These are phyloP conservation scores for Cyaniris semiargus DNA, from an alignment of 2,888 invertebrate genomes.

Conservation along the genomic window DNA sequence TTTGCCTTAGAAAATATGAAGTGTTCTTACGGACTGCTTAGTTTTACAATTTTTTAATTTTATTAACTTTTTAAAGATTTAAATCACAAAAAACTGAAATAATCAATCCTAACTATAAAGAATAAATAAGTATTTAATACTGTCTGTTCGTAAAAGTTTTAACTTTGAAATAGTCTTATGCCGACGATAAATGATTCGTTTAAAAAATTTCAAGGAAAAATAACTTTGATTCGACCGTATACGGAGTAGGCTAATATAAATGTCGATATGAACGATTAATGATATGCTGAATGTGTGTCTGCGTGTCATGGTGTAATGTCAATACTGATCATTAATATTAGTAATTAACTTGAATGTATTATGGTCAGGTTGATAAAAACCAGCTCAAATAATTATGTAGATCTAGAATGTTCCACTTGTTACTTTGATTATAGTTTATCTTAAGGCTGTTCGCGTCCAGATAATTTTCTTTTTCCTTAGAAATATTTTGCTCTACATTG, in stretches of 20 bases:
- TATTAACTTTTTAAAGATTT: neutral
- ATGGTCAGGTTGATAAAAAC: slow-evolving; percentile 10
- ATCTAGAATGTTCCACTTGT: slow-evolving; percentile 28
- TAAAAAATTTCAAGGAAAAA: neutral
- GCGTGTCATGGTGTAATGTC: slow-evolving; percentile 16
- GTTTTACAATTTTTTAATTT: neutral
- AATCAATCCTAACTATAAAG: neutral
- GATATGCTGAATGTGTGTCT: neutral
- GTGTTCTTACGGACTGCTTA: neutral
- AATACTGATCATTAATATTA: slow-evolving; percentile 17
- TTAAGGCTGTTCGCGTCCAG: neutral
- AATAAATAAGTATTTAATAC: neutral
- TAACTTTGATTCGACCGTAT: neutral
- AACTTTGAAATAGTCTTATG: neutral
- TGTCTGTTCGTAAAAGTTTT: neutral
- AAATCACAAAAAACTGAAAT: neutral
- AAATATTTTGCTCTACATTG: neutral
- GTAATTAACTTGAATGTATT: slow-evolving; percentile 15
- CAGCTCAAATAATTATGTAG: slow-evolving; percentile 7
- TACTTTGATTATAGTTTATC: slow-evolving; percentile 12
- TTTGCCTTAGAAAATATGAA: neutral
- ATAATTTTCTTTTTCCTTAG: neutral
- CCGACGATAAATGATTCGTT: neutral
- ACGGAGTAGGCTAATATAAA: neutral
- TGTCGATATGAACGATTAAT: slow-evolving; percentile 17